Percentiles rank a stretch among this genome's conserved stretches.
phyloP scores from a whole-genome alignment of 2,797 vertebrate genomes.

The Myiotriccus ornatus region DNA sequence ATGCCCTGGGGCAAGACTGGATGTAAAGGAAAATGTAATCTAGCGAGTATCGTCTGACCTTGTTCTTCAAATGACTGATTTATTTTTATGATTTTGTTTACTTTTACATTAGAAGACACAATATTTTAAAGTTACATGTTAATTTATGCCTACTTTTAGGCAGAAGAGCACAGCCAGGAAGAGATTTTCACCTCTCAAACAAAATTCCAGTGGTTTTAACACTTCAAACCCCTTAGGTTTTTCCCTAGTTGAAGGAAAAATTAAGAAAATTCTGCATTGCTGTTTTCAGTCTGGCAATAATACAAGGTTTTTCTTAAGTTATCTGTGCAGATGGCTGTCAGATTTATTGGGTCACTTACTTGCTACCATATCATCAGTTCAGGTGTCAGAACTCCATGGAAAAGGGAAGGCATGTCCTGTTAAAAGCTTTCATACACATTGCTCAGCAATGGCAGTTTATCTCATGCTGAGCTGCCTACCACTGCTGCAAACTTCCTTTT shows the following conservation, averaged over 20 bases:
- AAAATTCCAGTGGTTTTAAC: neutral
- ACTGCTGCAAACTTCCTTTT: neutral
- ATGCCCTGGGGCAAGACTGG: neutral
- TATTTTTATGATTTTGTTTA: neutral
- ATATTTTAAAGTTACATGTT: neutral
- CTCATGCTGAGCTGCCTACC: neutral
- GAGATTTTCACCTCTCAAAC: neutral
- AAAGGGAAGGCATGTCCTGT: neutral
- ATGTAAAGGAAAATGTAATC: neutral
- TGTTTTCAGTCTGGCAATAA: neutral
- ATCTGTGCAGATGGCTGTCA: neutral
- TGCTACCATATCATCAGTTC: neutral
- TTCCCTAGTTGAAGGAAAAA: neutral
- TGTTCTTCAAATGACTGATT: neutral
- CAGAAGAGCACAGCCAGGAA: neutral
- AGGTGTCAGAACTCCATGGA: neutral
- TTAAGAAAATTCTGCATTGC: neutral
- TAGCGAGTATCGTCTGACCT: neutral
- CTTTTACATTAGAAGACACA: neutral
- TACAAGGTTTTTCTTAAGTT: neutral
- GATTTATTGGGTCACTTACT: constrained; percentile 9
- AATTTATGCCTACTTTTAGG: neutral
- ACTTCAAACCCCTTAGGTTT: neutral
- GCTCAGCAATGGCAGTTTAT: neutral
- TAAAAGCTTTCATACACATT: neutral